A percentile compares a stretch with the other conserved stretches of the same genome.
These are phyloP conservation scores for Vireo griseus DNA, from an alignment of 2,797 vertebrate species.

Conservation along the genomic window DNA sequence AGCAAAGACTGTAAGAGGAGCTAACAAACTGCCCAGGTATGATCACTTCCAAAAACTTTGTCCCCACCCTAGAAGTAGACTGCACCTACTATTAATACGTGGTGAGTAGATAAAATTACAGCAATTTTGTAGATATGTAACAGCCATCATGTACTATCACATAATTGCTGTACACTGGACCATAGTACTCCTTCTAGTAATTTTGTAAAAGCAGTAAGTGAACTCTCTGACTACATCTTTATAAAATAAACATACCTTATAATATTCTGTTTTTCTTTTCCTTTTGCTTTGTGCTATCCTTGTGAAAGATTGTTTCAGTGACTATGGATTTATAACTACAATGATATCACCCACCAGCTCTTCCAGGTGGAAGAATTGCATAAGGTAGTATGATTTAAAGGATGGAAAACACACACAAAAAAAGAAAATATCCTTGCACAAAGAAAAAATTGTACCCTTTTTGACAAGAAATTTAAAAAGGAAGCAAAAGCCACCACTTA, in stretches of 20 bases:
- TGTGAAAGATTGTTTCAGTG: neutral
- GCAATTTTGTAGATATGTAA: neutral
- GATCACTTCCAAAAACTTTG: neutral
- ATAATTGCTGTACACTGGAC: neutral
- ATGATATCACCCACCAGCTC: neutral
- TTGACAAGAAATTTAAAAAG: neutral
- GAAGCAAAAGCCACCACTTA: conserved; percentile 42
- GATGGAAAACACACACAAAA: neutral
- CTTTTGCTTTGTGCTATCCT: neutral
- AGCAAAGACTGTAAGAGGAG: neutral
- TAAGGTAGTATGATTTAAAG: neutral
- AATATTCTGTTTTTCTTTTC: neutral
- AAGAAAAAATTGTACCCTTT: neutral
- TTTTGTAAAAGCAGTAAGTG: neutral
- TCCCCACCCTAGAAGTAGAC: neutral
- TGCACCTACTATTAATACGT: neutral
- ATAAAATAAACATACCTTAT: neutral
- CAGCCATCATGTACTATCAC: rapidly evolving
- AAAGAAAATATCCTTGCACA: neutral
- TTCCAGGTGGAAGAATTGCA: neutral
- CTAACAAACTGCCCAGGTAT: neutral
- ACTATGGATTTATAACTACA: neutral
- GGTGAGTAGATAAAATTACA: neutral
- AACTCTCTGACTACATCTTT: neutral
- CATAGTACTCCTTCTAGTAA: neutral